phyloP scores from a whole-genome alignment of 2,113 vertebrate genomes.

The Illadopsis cleaveri region DNA sequence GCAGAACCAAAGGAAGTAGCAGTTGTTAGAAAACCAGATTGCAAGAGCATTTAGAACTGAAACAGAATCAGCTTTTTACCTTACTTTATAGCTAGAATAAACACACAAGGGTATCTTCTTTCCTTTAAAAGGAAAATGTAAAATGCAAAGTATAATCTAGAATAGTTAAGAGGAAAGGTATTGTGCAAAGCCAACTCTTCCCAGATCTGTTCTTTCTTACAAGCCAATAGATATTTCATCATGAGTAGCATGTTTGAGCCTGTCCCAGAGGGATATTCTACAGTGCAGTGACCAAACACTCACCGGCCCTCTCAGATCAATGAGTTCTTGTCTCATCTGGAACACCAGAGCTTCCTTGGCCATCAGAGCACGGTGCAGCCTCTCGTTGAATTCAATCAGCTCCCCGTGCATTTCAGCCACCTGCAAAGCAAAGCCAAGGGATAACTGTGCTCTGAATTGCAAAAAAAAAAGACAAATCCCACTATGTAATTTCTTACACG shows the following conservation, averaged over 20 bases:
- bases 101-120: not conserved
- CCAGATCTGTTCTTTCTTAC: not conserved
- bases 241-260: not conserved
- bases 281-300: constrained; percentile 35
- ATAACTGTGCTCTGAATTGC: not conserved
- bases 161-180: not conserved
- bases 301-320: constrained; percentile 94
- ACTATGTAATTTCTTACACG: not conserved
- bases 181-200: not conserved
- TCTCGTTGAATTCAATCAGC: constrained; percentile 97
- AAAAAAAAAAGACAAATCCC: too few species aligned
- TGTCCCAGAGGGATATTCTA: not conserved
- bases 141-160: not conserved
- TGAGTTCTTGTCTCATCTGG: constrained; percentile 97
- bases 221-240: not conserved
- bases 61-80: not conserved
- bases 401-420: constrained; percentile 99
- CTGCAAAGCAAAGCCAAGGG: constrained; percentile 71
- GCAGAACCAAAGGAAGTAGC: not conserved
- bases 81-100: not conserved
- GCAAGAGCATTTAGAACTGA: not conserved
- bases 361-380: constrained; percentile 92
- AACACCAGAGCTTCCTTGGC: constrained; percentile 94
- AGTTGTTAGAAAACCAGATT: not conserved
- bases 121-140: not conserved